Base-by-base conservation (phyloP, 2,888 invertebrate species). In the Heliconius cydno region DNA sequence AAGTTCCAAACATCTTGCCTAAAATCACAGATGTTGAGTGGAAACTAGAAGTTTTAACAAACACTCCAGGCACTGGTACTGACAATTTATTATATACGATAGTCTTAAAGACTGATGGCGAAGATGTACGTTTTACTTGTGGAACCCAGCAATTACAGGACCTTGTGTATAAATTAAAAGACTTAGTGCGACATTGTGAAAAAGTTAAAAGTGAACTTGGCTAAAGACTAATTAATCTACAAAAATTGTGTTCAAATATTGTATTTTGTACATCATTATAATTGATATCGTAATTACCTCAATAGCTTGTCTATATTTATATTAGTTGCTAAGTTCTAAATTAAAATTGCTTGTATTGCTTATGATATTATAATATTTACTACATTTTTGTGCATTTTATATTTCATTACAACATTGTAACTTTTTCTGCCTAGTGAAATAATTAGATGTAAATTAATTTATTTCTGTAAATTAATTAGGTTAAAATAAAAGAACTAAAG, bases 121-220 rank as follows among this genome's bases (percentile, higher is more conserved):
- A 95, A 60, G 92, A 95, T 85, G 87, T 96, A 25, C 92, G 92
- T 82, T 97, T 97, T 84, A 96, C 95, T 6, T 97, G 97, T 87
- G 96, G 95, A 67, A 95, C 94, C 63, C 96, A 96, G 83, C 96
- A 96, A 85, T 86, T 97, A 72, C 96, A 96, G 86, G 96, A 97
- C 90, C 91, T 97, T 79, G 96, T 97, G 80, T 96, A 96, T 85
- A 97, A 96, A 90, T 89, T 97, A 34, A 96, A 96, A 87, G 96
- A 97, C 87, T 94, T 96, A 74, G 94, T 96, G 75, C 90, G 96
- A 84, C 96, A 97, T 86, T 96, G 96, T 86, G 96, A 96, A 84
- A 95, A 93, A 86, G 88, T 96, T 60, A 94, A 92, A 87, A 90
- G 80, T 82, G 91, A 93, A 83, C 85, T 92, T 46, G 85, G 86